A percentile compares a stretch with the other conserved stretches of the same genome.
Evolutionary conservation across 2,113 vertebrate genomes (phyloP).

Genomic region (Lucifuga dentata): DNA sequence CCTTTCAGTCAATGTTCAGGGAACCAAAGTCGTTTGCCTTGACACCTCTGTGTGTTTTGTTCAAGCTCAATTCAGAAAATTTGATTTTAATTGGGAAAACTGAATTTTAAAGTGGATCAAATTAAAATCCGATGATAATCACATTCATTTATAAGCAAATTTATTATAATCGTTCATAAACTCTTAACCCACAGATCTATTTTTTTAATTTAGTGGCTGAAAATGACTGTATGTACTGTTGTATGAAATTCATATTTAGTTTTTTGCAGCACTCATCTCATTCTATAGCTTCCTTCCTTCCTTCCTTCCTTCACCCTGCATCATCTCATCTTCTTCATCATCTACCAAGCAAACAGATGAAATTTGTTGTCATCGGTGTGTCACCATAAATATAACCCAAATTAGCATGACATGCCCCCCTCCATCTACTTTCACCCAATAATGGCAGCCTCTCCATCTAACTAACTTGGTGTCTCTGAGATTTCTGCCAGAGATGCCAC

Average conservation of each 20-base stretch:
- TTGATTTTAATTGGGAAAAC: constrained; percentile 14
- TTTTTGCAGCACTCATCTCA: constrained; percentile 23
- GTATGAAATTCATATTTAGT: constrained; percentile 25
- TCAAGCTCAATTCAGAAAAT: constrained; percentile 15
- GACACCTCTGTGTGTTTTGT: no score
- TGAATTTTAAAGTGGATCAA: constrained; percentile 8
- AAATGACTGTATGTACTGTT: no score
- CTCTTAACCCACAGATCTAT: constrained; percentile 17
- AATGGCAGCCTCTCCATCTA: constrained; percentile 50
- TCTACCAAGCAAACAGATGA: constrained; percentile 51
- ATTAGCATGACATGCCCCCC: constrained; percentile 52
- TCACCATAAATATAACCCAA: constrained; percentile 56
- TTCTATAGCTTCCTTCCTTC: no score
- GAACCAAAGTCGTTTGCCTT: constrained; percentile 5
- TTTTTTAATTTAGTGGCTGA: neutral
- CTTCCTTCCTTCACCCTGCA: constrained; percentile 48
- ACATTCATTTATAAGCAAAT: constrained; percentile 8
- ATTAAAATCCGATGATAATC: constrained; percentile 34
- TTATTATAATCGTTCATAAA: no score
- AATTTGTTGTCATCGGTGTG: constrained; percentile 62
- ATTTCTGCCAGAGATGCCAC: constrained; percentile 57
- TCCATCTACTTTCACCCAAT: constrained; percentile 45
- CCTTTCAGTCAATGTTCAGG: constrained; percentile 22
- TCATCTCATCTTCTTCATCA: constrained; percentile 62
- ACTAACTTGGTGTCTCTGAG: constrained; percentile 39